Percentiles rank a stretch among this genome's conserved stretches.
phyloP scores from a whole-genome alignment of 2,113 vertebrate genomes.

The Marcusenius ussheri region DNA sequence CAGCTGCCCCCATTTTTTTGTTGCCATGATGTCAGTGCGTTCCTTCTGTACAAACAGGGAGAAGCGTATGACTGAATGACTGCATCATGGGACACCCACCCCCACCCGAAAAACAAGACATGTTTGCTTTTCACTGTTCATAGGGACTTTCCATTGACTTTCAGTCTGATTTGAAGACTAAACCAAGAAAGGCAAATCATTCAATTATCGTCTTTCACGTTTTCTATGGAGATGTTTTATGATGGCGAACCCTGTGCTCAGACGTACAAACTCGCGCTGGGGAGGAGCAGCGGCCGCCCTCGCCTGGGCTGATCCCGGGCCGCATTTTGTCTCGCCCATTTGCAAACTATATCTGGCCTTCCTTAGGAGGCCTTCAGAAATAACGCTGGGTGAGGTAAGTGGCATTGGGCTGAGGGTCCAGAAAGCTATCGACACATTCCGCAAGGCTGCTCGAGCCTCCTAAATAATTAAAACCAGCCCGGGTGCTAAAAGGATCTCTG shows the following conservation, averaged over 20 bases:
- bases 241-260: background rate
- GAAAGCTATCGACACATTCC: slow-evolving; percentile 31
- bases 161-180: background rate
- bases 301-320: slow-evolving; percentile 9
- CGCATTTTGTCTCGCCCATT: background rate
- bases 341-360: background rate
- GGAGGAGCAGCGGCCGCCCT: background rate
- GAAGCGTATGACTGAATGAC: background rate
- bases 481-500: background rate
- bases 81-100: background rate
- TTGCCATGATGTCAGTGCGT: background rate
- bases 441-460: slow-evolving; percentile 20
- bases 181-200: background rate
- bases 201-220: background rate
- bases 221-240: background rate
- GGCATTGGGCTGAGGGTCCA: background rate
- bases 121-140: background rate
- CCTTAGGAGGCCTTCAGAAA: slow-evolving; percentile 13
- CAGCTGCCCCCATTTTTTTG: background rate
- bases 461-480: slow-evolving; percentile 41
- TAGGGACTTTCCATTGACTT: background rate
- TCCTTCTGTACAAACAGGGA: background rate
- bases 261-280: background rate
- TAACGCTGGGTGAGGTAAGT: slow-evolving; percentile 18
- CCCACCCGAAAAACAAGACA: background rate